Evolutionary conservation across 2,888 invertebrate genomes (phyloP).

Genomic region (Hoplodrina blanda): DNA sequence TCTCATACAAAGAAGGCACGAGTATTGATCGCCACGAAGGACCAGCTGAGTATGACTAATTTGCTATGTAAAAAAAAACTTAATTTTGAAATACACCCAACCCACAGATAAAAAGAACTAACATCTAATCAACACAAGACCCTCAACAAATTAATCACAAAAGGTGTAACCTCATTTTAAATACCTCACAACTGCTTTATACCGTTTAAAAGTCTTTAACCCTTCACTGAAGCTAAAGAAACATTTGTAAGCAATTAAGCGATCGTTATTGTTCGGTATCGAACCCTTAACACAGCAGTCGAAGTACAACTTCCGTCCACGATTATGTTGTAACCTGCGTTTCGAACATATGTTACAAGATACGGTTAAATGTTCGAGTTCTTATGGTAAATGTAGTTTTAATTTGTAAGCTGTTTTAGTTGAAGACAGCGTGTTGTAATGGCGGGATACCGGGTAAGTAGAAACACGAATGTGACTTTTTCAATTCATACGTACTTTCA

Average conservation of each 20-base stretch:
- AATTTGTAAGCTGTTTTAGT: background rate
- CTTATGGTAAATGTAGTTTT: background rate
- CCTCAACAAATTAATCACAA: constrained; percentile 5
- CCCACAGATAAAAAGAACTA: too few species aligned
- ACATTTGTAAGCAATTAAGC: constrained; percentile 82
- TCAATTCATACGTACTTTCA: too few species aligned
- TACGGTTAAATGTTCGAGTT: constrained; percentile 4
- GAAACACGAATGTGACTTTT: too few species aligned
- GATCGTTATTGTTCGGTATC: constrained; percentile 73
- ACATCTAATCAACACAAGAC: constrained; percentile 1
- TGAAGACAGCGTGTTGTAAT: too few species aligned
- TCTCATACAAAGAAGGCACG: too few species aligned
- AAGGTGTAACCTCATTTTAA: constrained; percentile 38
- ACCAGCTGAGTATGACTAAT: too few species aligned
- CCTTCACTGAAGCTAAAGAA: constrained; percentile 64
- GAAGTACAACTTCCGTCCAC: constrained; percentile 68
- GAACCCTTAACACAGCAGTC: constrained; percentile 64
- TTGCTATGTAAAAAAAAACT: background rate
- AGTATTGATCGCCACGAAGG: too few species aligned
- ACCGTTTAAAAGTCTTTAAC: constrained; percentile 51
- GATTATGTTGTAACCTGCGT: constrained; percentile 61
- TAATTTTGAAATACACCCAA: background rate
- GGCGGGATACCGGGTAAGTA: too few species aligned
- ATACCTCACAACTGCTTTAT: constrained; percentile 34
- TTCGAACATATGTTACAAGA: constrained; percentile 65